Conservation (phyloP, 2,888 invertebrate genomes). For the Lacanobia oleracea region DNA sequence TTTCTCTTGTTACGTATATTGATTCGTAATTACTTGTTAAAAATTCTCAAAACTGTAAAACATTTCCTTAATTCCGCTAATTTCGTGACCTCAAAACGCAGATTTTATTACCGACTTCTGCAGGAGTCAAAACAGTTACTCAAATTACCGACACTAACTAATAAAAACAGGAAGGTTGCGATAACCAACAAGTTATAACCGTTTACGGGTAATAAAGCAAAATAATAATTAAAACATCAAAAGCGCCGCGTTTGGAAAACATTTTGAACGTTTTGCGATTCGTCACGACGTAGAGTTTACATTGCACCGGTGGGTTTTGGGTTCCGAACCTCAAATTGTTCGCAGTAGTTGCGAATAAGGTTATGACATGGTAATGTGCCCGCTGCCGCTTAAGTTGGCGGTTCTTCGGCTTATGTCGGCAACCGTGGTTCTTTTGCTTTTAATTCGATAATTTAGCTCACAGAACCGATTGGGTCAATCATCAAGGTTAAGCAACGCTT, state of each 20-base stretch:
- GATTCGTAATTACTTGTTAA: conserved; percentile 6
- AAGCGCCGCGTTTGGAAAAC: conserved; percentile 68
- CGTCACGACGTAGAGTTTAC: conserved; percentile 66
- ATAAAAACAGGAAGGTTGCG: conserved; percentile 63
- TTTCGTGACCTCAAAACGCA: conserved; percentile 34
- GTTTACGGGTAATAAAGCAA: conserved; percentile 77
- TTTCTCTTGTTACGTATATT: too few relatives aligned
- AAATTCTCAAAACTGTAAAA: background rate
- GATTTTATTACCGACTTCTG: conserved; percentile 49
- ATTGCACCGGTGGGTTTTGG: conserved; percentile 58
- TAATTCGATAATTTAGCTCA: too few relatives aligned
- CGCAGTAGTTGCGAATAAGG: background rate
- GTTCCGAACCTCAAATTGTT: conserved; percentile 46
- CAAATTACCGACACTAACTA: conserved; percentile 60
- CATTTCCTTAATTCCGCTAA: conserved; percentile 24
- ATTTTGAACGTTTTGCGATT: conserved; percentile 63
- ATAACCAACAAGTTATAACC: conserved; percentile 63
- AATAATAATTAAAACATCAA: conserved; percentile 75
- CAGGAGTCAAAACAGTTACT: conserved; percentile 61
- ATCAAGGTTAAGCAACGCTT: too few relatives aligned
- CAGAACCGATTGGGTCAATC: too few relatives aligned
- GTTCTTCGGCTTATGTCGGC: too few relatives aligned
- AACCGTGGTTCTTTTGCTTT: too few relatives aligned
- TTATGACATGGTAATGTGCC: background rate
- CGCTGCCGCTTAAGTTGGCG: too few relatives aligned